Evolutionary conservation across 2,113 vertebrate species (phyloP).

Genomic region (Arvicanthis niloticus): DNA sequence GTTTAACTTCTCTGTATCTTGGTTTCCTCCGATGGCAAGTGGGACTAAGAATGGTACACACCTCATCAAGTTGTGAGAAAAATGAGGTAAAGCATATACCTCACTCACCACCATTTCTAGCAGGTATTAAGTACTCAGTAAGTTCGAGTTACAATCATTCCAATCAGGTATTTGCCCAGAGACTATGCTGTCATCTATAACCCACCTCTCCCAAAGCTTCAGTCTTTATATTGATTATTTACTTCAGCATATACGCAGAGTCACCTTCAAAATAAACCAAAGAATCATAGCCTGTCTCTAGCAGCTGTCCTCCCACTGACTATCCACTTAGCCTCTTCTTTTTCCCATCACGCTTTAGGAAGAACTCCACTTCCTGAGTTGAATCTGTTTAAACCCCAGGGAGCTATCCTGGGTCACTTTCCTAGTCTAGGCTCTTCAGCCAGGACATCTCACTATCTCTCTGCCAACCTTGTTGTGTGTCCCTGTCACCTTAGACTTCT

Average conservation of each 20-base stretch:
- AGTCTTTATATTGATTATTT: constrained; percentile 27
- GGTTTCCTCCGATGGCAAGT: not conserved
- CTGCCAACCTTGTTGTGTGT: not conserved
- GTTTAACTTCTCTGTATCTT: not conserved
- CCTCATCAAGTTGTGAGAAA: not conserved
- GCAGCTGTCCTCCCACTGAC: not conserved
- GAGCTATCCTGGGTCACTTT: not conserved
- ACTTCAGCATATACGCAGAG: not conserved
- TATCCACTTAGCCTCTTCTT: not conserved
- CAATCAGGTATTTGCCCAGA: not conserved
- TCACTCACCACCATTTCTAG: not conserved
- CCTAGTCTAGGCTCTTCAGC: not conserved
- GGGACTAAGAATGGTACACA: not conserved
- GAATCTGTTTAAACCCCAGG: not conserved
- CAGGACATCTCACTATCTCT: not conserved
- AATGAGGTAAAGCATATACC: not conserved
- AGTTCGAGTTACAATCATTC: not conserved
- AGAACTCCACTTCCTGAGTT: not conserved
- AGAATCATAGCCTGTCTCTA: not conserved
- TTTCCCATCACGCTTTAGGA: not conserved
- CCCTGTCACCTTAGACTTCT: not conserved
- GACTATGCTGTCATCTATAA: not conserved
- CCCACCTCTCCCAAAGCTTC: not conserved
- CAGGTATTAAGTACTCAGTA: not conserved
- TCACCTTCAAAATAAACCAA: not conserved